Base-by-base conservation (phyloP, 1,140 invertebrate species). In the Drosophila kohkoa region DNA sequence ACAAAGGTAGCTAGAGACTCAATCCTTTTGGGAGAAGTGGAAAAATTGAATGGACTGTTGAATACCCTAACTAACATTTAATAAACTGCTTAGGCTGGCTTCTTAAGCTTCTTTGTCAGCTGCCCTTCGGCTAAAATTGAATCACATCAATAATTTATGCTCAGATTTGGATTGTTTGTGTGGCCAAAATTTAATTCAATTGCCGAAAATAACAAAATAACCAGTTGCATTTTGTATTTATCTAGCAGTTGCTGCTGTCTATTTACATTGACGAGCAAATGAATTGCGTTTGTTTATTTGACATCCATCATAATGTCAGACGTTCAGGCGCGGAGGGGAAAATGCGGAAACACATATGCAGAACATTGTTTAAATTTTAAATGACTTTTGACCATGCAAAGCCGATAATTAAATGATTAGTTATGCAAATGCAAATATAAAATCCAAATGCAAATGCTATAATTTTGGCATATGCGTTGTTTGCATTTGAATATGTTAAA, bases 331-430 rank as follows among this genome's bases (percentile, higher is more conserved):
- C 10, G 11, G 16, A 28, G 7, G 30, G 25, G 5, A 20, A 13
- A 51, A 35, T 38, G 59, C n/a, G 13, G 8, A 46, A 77, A 57
- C 49, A 57, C 49, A 63, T 46, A 41, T 55, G 59, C 45, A 64
- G 58, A 25, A 49, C 68, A 32, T 68, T 82, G 77, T 82, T 89
- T 72, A 70, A 83, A 64, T 68, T 72, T 88, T 79, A 72, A 79
- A 89, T 89, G 79, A 89, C 75, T 89, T 79, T 81, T 13, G 73
- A n/a, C 63, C 63, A 41, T 62, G 62, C 67, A 69, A 71, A 78
- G 78, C 45, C 66, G 55, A 77, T 87, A 87, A 82, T 80, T 74
- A 65, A 87, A 79, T 87, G 52, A 74, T 79, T 87, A 77, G 73
- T 79, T 75, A 79, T 79, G 72, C 73, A 87, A 87, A 77, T 82